phyloP scores from a whole-genome alignment of 2,113 vertebrate species.

The Petaurus breviceps region DNA sequence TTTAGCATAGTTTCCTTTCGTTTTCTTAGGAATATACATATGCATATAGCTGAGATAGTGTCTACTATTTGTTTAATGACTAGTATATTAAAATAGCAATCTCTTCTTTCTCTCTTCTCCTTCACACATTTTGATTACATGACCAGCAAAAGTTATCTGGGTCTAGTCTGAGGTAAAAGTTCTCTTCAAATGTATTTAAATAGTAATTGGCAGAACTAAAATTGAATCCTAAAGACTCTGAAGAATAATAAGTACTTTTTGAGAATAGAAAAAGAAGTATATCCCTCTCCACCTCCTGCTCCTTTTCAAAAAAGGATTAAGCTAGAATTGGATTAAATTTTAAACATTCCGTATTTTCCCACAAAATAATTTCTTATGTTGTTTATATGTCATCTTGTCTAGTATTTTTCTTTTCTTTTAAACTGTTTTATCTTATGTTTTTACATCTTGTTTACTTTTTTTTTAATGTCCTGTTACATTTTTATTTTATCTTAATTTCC shows the following conservation, averaged over 20 bases:
- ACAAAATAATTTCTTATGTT: background rate
- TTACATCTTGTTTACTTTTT: background rate
- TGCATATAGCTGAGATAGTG: background rate
- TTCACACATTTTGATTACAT: background rate
- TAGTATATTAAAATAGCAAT: background rate
- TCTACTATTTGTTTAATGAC: background rate
- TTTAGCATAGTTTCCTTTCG: slow-evolving; percentile 10
- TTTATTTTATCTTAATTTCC: background rate
- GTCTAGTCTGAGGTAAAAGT: background rate
- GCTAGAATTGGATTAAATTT: background rate
- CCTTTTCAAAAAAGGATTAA: slow-evolving; percentile 16
- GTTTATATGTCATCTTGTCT: background rate
- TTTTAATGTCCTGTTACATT: background rate
- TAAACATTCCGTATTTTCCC: background rate
- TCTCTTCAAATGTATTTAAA: slow-evolving; percentile 2
- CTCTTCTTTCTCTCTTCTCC: background rate
- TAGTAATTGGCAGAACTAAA: background rate
- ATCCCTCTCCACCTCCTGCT: background rate
- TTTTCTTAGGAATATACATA: background rate
- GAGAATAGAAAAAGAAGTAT: background rate
- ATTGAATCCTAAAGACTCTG: background rate
- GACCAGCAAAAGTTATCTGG: background rate
- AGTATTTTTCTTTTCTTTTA: background rate
- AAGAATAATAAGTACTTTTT: background rate
- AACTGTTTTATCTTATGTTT: background rate